A percentile compares a stretch with the other conserved stretches of the same genome.
Evolutionary conservation across 30 jellyfish, hydroid and myxozoan species (phyloP).

Genomic region (Phacellophora camtschatica): DNA sequence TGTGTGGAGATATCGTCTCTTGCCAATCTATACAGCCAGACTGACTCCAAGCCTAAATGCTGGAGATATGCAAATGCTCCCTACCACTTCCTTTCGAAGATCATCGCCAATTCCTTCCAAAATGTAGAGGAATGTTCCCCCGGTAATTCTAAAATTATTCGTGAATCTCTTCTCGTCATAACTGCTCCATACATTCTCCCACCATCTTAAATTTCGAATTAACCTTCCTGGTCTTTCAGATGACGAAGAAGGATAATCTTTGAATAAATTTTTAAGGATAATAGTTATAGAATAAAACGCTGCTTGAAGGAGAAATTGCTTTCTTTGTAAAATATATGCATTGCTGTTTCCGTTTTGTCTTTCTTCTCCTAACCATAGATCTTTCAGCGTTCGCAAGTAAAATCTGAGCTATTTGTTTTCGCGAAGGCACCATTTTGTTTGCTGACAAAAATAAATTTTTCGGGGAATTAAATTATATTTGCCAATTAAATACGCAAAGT

Average conservation of each 20-base stretch:
- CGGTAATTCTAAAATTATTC: background rate
- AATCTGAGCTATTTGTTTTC: no score
- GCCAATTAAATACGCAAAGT: background rate
- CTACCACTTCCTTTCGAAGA: background rate
- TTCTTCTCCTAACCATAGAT: no score
- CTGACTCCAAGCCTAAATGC: constrained; percentile 17
- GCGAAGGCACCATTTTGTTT: background rate
- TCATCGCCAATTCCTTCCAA: constrained; percentile 1
- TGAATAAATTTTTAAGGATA: background rate
- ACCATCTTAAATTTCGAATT: constrained; percentile 17
- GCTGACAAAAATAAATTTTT: background rate
- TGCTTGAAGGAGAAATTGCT: no score
- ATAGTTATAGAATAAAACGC: no score
- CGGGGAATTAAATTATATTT: no score
- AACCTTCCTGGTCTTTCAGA: constrained; percentile 7
- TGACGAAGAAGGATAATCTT: background rate
- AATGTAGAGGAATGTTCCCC: background rate
- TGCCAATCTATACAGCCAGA: constrained; percentile 14
- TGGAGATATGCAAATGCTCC: constrained; percentile 23
- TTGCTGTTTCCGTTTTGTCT: no score
- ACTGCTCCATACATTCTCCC: constrained; percentile 32
- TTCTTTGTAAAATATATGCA: no score
- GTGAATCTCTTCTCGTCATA: constrained; percentile 21
- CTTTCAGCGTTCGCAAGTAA: no score
- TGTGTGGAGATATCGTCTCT: constrained; percentile 36